phyloP scores from a whole-genome alignment of 2,113 vertebrate species.

The Catharus bicknelli region DNA sequence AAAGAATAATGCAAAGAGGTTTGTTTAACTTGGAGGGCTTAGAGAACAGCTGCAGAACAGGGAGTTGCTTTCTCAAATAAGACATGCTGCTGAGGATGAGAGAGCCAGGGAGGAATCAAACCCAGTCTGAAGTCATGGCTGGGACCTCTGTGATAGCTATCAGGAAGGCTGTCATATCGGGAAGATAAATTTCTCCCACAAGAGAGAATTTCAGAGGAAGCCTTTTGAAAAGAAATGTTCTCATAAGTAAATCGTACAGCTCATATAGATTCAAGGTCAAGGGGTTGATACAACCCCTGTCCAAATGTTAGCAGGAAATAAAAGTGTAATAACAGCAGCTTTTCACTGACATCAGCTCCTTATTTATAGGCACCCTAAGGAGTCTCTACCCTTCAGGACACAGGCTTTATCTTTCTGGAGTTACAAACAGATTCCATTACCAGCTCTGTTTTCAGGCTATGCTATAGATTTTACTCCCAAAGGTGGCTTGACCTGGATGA shows the following conservation, averaged over 20 bases:
- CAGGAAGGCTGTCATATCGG: background rate
- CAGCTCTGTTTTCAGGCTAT: background rate
- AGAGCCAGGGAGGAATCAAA: background rate
- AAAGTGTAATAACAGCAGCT: slow-evolving; percentile 45
- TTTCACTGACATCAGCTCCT: slow-evolving; percentile 32
- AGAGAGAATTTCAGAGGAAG: slow-evolving; percentile 41
- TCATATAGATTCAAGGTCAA: slow-evolving; percentile 30
- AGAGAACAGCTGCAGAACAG: background rate
- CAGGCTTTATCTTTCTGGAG: background rate
- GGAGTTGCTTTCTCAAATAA: background rate
- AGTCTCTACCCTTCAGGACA: slow-evolving; percentile 7
- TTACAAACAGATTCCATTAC: background rate
- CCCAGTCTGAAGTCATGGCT: background rate
- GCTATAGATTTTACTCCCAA: background rate
- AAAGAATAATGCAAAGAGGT: background rate
- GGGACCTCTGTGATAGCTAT: slow-evolving; percentile 13
- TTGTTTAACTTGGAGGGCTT: background rate
- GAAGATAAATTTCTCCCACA: slow-evolving; percentile 50
- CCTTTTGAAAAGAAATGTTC: slow-evolving; percentile 40
- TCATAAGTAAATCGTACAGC: slow-evolving; percentile 39
- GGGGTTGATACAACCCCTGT: slow-evolving; percentile 33
- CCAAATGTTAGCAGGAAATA: slow-evolving; percentile 55
- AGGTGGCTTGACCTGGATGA: background rate
- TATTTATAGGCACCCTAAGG: slow-evolving; percentile 48
- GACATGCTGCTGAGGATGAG: background rate